A percentile compares a stretch with the other conserved stretches of the same genome.
Evolutionary conservation across 1,140 invertebrate genomes (phyloP).

Genomic region (Leptinotarsa lineolata): DNA sequence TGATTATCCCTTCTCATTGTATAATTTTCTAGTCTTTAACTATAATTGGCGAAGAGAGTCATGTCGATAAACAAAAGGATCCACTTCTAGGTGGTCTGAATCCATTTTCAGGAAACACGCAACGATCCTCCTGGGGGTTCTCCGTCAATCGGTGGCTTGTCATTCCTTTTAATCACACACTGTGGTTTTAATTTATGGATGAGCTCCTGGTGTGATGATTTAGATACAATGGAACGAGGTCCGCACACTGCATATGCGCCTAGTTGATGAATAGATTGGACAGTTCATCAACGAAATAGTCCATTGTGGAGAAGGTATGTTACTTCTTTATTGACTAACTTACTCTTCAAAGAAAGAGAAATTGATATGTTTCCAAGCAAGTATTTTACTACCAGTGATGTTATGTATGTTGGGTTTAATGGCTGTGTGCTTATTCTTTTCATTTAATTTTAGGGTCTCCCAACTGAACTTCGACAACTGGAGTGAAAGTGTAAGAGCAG

Average conservation of each 20-base stretch:
- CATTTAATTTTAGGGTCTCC: too few relatives aligned
- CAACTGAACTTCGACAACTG: too few relatives aligned
- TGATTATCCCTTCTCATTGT: background rate
- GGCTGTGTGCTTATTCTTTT: too few relatives aligned
- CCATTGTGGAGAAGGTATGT: too few relatives aligned
- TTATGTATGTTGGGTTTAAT: too few relatives aligned
- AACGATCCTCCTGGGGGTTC: background rate
- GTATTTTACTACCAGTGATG: too few relatives aligned
- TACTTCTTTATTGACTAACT: too few relatives aligned
- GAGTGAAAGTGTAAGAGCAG: too few relatives aligned
- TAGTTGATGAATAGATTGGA: too few relatives aligned
- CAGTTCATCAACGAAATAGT: too few relatives aligned
- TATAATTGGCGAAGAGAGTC: conserved; percentile 1
- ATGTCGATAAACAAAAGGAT: conserved; percentile 2
- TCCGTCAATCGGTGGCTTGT: background rate
- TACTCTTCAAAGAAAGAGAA: too few relatives aligned
- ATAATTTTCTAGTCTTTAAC: background rate
- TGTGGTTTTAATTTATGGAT: conserved; percentile 1
- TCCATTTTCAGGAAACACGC: background rate
- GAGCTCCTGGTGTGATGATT: background rate
- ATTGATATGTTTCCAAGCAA: too few relatives aligned
- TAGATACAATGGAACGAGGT: background rate
- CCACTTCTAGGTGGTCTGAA: conserved; percentile 5
- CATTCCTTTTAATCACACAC: conserved; percentile 8
- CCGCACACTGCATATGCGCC: background rate